Evolutionary conservation across 1,140 invertebrate genomes (phyloP), one percentile per base, ranked within the genome.

Genomic region (Andrena cerasifolii): DNA sequence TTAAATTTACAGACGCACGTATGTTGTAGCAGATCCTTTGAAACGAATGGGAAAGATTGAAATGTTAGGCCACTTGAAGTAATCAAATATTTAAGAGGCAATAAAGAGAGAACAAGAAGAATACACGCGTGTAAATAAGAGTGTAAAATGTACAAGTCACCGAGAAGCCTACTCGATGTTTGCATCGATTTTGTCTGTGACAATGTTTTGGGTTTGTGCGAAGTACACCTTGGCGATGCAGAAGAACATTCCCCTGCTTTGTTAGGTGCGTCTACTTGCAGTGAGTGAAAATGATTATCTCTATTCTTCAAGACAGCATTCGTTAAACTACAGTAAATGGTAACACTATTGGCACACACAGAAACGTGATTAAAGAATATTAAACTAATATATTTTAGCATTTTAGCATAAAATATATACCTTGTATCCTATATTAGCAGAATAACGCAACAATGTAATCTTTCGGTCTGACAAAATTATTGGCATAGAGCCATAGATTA

Each of bases 171-270:
- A 49, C 95, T 96, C 87, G 94, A 95, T 73, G 93, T 94, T 78
- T 96, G 95, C 88, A 92, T 96, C 12, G 94, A 96, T 78, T 95
- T 94, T 85, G 95, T 96, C 71, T 95, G 95, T 89, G 94, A 95
- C 78, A 95, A 96, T 89, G 92, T 96, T 51, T 89, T 93, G 61
- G 92, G 92, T 26, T 89, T 96, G n/a, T 95, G 94, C 88, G 92
- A 94, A 54, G 85, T 92, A 26, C 87, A 90, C 53, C 86, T 84
- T 70, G 85, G 84, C 16, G 89, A 92, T 53, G 73, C 45, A 4
- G 80, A 47, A 53, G 85, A 86, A 77, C 72, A 79, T 58, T 58
- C 71, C 56, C 73, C 31, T 26, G 68, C 10, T 74, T 70, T 47
- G 51, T 54, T 71, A 70, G 61, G 54, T 43, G n/a, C 79, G 21